Conservation (phyloP, 2,113 vertebrate species). For the Tragelaphus strepsiceros region DNA sequence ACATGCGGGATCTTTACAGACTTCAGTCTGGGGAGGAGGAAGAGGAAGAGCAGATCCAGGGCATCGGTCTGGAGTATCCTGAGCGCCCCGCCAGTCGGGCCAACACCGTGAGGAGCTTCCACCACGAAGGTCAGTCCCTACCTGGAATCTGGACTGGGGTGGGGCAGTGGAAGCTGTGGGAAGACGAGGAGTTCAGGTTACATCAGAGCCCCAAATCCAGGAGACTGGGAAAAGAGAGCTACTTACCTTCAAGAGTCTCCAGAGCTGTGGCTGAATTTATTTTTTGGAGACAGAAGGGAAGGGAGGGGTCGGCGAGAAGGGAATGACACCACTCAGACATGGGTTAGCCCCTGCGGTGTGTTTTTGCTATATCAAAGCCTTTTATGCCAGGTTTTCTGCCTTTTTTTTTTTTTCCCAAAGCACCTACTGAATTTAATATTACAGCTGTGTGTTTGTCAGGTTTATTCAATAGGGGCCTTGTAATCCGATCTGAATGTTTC, state of each 20-base stretch:
- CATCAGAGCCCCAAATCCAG: slow-evolving; percentile 47
- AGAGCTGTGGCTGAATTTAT: slow-evolving; percentile 46
- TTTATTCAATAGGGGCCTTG: slow-evolving; percentile 85
- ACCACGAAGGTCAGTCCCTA: slow-evolving; percentile 93
- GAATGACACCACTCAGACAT: neutral
- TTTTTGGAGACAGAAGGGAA: slow-evolving; percentile 43
- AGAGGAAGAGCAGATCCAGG: slow-evolving; percentile 82
- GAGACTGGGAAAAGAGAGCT: neutral
- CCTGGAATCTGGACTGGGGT: neutral
- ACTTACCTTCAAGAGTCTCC: slow-evolving; percentile 54
- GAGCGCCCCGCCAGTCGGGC: slow-evolving; percentile 95
- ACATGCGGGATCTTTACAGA: slow-evolving; percentile 98
- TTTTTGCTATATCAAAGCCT: slow-evolving; percentile 79
- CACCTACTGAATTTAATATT: slow-evolving; percentile 81
- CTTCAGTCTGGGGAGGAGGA: slow-evolving; percentile 96
- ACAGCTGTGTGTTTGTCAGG: slow-evolving; percentile 84
- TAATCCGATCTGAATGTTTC: slow-evolving; percentile 87
- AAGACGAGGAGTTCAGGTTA: slow-evolving; percentile 43
- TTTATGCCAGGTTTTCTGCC: slow-evolving; percentile 54
- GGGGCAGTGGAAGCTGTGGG: neutral
- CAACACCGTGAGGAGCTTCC: slow-evolving; percentile 98
- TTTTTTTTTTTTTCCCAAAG: slow-evolving; percentile 47
- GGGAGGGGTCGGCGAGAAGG: neutral
- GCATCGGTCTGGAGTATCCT: slow-evolving; percentile 90
- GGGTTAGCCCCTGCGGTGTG: slow-evolving; percentile 61